Conservation (phyloP, 2,113 vertebrate genomes). For the Mesitornis unicolor region DNA sequence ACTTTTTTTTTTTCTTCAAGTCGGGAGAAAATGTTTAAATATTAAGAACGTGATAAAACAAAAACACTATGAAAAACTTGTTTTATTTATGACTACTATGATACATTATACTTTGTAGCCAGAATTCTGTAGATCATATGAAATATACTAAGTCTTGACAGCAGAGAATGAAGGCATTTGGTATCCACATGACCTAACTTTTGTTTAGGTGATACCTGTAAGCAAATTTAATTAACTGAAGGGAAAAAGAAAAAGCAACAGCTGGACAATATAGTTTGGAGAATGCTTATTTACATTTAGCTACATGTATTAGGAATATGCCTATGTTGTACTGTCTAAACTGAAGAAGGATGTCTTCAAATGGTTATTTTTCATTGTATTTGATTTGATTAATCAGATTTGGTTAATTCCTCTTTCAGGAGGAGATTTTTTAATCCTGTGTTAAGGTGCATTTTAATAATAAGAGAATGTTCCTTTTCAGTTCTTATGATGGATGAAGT, state of each 20-base stretch:
- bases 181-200: background rate
- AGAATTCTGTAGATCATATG: background rate
- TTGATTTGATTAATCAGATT: background rate
- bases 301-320: background rate
- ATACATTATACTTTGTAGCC: background rate
- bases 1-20: background rate
- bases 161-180: background rate
- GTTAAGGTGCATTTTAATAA: background rate
- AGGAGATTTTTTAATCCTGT: background rate
- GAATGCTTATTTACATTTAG: background rate
- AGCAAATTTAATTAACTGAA: background rate
- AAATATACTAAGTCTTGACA: background rate
- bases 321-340: background rate
- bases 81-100: background rate
- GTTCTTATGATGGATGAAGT: background rate
- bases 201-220: background rate
- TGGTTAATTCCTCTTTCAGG: background rate
- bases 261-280: background rate
- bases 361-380: background rate
- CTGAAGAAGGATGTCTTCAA: background rate
- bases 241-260: background rate
- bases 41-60: background rate
- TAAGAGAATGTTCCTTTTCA: background rate
- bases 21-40: background rate
- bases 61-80: background rate